Evolutionary conservation across 2,797 vertebrate species (phyloP).

Genomic region (Sphaeramia orbicularis): DNA sequence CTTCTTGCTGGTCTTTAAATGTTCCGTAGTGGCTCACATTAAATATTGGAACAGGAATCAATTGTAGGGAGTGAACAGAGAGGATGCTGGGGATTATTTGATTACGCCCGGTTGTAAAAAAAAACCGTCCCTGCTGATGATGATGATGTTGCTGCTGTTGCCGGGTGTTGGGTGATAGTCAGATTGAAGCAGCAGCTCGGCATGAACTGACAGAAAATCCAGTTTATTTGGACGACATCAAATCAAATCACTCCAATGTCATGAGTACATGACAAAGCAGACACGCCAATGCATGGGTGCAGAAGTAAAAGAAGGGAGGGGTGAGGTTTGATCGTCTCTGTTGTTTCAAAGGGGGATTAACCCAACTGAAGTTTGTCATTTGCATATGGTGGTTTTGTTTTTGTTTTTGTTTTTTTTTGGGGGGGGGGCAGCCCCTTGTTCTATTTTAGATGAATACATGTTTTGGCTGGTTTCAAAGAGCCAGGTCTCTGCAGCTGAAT

Average conservation of each 20-base stretch:
- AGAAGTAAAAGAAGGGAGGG: background rate
- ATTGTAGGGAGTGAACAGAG: background rate
- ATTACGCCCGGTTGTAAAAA: slow-evolving; percentile 22
- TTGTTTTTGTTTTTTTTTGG: too few relatives aligned
- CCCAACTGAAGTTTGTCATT: slow-evolving; percentile 36
- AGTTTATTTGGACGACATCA: background rate
- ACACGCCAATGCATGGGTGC: background rate
- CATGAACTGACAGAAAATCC: slow-evolving; percentile 2
- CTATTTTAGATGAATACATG: slow-evolving; percentile 4
- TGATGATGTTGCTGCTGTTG: slow-evolving; percentile 3
- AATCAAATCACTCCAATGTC: too few relatives aligned
- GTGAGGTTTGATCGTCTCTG: slow-evolving; percentile 7
- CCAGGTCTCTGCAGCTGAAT: background rate
- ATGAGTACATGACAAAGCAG: background rate
- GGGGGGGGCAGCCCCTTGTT: slow-evolving; percentile 20
- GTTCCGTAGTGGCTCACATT: background rate
- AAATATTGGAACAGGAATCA: background rate
- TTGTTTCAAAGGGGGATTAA: too few relatives aligned
- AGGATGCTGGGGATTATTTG: slow-evolving; percentile 31
- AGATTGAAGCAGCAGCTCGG: background rate
- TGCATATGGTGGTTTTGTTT: slow-evolving; percentile 19
- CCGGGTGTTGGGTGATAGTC: slow-evolving; percentile 29
- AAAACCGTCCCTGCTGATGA: slow-evolving; percentile 1
- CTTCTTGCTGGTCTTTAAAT: background rate
- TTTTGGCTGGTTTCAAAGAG: background rate